Conservation (phyloP, 2,888 invertebrate genomes). For the Romanomermis culicivorax region DNA sequence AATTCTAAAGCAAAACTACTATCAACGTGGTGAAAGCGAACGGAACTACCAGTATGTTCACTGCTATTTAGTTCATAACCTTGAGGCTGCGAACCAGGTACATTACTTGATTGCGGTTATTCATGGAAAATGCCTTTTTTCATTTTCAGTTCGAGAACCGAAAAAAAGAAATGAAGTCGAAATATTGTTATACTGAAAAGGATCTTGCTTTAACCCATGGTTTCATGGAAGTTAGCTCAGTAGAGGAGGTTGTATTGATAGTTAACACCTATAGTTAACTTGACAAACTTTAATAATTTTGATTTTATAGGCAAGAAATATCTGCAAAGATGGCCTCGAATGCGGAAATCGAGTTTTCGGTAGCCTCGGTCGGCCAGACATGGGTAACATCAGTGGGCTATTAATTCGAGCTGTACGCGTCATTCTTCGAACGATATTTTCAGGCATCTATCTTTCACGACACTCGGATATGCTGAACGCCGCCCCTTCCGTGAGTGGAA, state of each 20-base stretch:
- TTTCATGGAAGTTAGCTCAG: constrained; percentile 1
- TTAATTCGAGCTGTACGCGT: neutral
- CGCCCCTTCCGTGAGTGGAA: neutral
- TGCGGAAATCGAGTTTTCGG: constrained; percentile 1
- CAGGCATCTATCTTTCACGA: constrained; percentile 6
- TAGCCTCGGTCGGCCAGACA: neutral
- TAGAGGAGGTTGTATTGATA: constrained; percentile 1
- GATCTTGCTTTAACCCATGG: constrained; percentile 2
- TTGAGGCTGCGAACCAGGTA: neutral
- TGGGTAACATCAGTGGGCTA: constrained; percentile 2
- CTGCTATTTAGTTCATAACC: constrained; percentile 7
- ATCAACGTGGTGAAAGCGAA: neutral
- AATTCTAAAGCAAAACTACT: constrained; percentile 2
- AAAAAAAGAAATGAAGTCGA: neutral
- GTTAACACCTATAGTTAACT: neutral
- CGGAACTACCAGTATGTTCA: neutral
- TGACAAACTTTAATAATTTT: neutral
- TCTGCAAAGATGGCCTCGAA: constrained; percentile 5
- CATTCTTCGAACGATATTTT: constrained; percentile 1
- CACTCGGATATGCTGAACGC: constrained; percentile 5
- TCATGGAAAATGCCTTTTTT: neutral
- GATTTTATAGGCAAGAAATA: constrained; percentile 1
- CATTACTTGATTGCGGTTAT: too few species aligned
- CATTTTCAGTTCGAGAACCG: neutral
- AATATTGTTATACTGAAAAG: constrained; percentile 1